phyloP scores from a whole-genome alignment of 2,797 vertebrate species.

The Phalloptychus januarius region DNA sequence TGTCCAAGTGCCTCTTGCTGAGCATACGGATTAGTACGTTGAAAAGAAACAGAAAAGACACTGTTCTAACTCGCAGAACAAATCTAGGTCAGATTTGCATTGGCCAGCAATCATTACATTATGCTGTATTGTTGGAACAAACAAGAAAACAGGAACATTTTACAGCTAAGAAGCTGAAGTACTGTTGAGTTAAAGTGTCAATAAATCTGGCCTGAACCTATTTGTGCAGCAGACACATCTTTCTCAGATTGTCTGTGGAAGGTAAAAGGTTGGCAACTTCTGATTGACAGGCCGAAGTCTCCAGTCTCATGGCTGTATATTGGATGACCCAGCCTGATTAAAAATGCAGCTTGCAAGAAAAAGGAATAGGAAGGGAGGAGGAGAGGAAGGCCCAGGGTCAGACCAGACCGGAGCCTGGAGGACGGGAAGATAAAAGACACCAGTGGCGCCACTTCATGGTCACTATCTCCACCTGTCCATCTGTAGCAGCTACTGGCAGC shows the following conservation, averaged over 20 bases:
- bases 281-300: constrained; percentile 77
- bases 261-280: constrained; percentile 31
- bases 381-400: constrained; percentile 67
- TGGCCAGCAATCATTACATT: constrained; percentile 38
- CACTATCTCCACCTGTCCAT: constrained; percentile 85
- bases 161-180: background rate
- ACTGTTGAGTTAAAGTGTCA: background rate
- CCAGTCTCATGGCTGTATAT: constrained; percentile 72
- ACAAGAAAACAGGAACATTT: background rate
- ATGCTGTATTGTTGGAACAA: background rate
- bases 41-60: constrained; percentile 43
- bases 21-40: constrained; percentile 42
- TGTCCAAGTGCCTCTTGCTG: constrained; percentile 47
- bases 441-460: constrained; percentile 76
- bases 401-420: constrained; percentile 77
- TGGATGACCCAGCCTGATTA: constrained; percentile 79
- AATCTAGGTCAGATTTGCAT: constrained; percentile 66
- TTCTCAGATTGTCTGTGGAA: constrained; percentile 30
- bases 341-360: constrained; percentile 80
- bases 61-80: constrained; percentile 52
- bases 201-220: constrained; percentile 15
- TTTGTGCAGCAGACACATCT: constrained; percentile 20
- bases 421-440: constrained; percentile 77
- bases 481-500: constrained; percentile 77
- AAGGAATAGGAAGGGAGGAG: constrained; percentile 62